Base-by-base conservation (phyloP, 2,888 invertebrate genomes). In the Orthosia gothica region DNA sequence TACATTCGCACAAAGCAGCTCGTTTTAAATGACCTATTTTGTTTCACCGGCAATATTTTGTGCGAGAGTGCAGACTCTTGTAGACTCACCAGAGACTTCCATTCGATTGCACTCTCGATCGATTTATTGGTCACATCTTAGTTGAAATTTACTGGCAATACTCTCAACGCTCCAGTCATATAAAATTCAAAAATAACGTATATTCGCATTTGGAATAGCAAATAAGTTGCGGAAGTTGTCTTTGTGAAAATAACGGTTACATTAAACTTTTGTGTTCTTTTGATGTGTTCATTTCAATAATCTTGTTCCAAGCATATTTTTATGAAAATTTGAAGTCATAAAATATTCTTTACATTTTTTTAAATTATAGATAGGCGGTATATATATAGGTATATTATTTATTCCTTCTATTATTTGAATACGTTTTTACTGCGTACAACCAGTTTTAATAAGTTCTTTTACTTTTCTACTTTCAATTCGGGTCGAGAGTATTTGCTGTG, bases 11-110 rank as follows among this genome's bases (percentile, higher is more conserved):
- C 59, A 70, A 70, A 78, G 69, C 59, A 59, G n/a, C 67, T 67
- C 45, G 66, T 73, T 80, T 54, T 61, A 57, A 68, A 50, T 76
- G 70, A 82, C 66, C 77, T 76, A 74, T 70, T 85, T 87, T 23
- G 26, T 65, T 26, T 15, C 52, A 15, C 23, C 50, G 52, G 40
- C 64, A 66, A 70, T 83, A 84, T 84, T 86, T 81, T 76, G 68
- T 71, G 49, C 65, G 74, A 76, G 20, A 90, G 88, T 89, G 90
- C 89, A 87, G 72, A 90, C 71, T 83, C 87, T 87, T 89, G 89
- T 90, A 85, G 63, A 78, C 73, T 84, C n/a, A n/a, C n/a, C n/a
- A n/a, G n/a, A n/a, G n/a, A n/a, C n/a, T 75, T 68, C 69, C 83
- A 77, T 84, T 57, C 84, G 76, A 88, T 87, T 85, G 87, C 88